Evolutionary conservation across 1,140 invertebrate genomes (phyloP).

Genomic region (Ylistrum balloti): DNA sequence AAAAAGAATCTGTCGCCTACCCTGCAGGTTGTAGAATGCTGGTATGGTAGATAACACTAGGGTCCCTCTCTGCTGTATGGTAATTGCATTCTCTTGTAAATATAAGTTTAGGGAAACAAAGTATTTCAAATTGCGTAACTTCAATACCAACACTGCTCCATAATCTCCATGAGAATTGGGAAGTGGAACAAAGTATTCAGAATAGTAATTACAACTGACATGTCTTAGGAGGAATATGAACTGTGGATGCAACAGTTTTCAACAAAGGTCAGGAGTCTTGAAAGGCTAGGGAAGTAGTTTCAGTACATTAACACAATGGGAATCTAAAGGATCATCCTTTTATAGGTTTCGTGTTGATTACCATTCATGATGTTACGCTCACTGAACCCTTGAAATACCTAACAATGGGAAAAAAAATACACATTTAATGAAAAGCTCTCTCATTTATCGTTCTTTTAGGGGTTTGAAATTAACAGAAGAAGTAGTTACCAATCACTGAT

Average conservation of each 20-base stretch:
- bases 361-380: neutral
- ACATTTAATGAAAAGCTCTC: neutral
- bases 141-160: neutral
- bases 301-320: constrained; percentile 13
- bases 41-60: neutral
- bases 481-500: neutral
- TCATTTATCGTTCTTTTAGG: neutral
- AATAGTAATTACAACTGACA: neutral
- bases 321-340: neutral
- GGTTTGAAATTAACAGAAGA: neutral
- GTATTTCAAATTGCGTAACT: constrained; percentile 9
- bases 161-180: neutral
- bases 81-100: constrained; percentile 35
- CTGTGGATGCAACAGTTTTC: neutral
- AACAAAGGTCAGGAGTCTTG: neutral
- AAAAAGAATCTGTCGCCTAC: constrained; percentile 6
- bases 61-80: constrained; percentile 1
- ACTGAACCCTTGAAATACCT: neutral
- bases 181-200: neutral
- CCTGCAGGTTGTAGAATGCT: neutral
- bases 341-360: neutral
- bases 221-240: neutral
- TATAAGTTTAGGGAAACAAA: constrained; percentile 24
- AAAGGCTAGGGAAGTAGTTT: neutral
- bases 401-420: neutral